Evolutionary conservation across 2,797 vertebrate species (phyloP), one percentile per base, ranked within the genome.

Genomic region (Caiman crocodilus): DNA sequence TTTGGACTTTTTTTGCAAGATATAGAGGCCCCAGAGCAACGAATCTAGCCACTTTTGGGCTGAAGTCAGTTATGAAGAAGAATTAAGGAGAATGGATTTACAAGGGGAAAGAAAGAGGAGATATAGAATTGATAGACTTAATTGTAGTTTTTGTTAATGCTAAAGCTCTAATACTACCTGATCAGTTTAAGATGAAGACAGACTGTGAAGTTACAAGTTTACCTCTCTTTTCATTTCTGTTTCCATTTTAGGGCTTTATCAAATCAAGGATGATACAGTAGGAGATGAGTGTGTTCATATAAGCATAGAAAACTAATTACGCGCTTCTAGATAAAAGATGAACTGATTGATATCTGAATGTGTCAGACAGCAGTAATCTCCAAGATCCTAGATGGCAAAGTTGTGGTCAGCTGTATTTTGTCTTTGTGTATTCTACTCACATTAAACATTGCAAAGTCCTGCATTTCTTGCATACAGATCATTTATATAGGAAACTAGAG

Each of bases 111-210:
- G 77, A 80, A 28, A 82, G 28, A 50, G 74, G 90, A 80, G 28
- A 74, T 94, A 28, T 83, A 89, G 85, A 92, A 95, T 82, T 67
- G 75, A 86, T 90, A 83, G 89, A 79, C 28, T 80, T 94, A 90
- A 95, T 92, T 90, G 93, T 21, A 88, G 32, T 63, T 74, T 95
- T 95, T 88, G 21, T 87, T 91, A 83, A 63, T 93, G 56, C 85
- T 82, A 88, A 85, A 90, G 50, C 65, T 85, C 7, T 71, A 93
- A 82, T 90, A 69, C 60, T 87, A 61, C 80, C 57, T 95, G 87
- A 91, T 94, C 79, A 79, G 81, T 81, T 89, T 73, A 94, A 94
- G 88, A 87, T 79, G 65, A 92, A 83, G 80, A 50, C 94, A 89
- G 84, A 85, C 15, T 56, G 50, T 67, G 21, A 55, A 91, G 17